A percentile compares a stretch with the other conserved stretches of the same genome.
Conservation (phyloP, 2,113 vertebrate species). For the Cololabis saira region DNA sequence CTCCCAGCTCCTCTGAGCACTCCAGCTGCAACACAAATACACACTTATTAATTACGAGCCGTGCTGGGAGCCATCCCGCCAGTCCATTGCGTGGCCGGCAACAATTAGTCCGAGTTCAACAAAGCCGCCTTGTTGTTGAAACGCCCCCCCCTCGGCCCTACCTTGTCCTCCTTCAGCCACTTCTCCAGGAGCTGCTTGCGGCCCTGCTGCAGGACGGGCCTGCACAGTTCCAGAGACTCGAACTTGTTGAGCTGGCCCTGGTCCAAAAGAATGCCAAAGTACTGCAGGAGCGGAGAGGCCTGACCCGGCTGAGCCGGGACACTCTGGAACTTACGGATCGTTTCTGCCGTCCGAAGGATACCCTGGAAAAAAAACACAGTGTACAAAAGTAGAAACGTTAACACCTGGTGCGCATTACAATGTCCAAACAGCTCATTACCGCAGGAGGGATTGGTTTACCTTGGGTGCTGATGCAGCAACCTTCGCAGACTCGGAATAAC, state of each 20-base stretch:
- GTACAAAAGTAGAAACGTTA: no score
- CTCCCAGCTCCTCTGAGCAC: conserved; percentile 93
- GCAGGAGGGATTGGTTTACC: conserved; percentile 69
- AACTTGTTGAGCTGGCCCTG: conserved; percentile 93
- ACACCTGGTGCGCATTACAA: neutral
- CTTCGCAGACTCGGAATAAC: conserved; percentile 91
- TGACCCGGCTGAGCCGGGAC: conserved; percentile 90
- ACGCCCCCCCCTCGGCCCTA: conserved; percentile 51
- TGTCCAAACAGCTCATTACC: neutral
- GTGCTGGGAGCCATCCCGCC: neutral
- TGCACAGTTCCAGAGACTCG: conserved; percentile 93
- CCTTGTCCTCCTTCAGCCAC: conserved; percentile 96
- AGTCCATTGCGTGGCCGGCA: neutral
- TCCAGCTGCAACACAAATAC: conserved; percentile 78
- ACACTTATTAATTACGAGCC: neutral
- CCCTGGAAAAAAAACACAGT: conserved; percentile 78
- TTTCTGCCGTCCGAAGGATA: conserved; percentile 89
- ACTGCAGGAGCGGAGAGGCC: conserved; percentile 91
- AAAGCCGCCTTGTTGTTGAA: neutral
- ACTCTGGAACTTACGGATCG: conserved; percentile 90
- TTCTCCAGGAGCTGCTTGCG: conserved; percentile 93
- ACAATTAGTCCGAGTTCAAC: no score
- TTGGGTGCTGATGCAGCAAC: conserved; percentile 92
- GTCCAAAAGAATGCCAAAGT: conserved; percentile 93
- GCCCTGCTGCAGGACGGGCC: conserved; percentile 90